phyloP scores from a whole-genome alignment of 1,140 invertebrate genomes.

The Hirudo medicinalis region DNA sequence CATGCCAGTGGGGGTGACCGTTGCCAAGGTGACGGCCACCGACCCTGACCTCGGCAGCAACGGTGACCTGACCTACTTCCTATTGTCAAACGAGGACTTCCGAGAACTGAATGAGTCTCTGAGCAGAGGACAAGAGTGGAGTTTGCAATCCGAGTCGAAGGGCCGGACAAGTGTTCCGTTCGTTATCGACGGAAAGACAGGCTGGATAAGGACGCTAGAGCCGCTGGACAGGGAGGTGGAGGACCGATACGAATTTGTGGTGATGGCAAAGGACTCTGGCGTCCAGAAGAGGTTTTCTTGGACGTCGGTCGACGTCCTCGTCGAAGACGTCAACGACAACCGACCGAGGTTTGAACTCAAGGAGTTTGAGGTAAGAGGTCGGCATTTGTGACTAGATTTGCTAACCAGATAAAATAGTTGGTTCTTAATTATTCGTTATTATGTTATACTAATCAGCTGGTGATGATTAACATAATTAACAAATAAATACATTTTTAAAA shows the following conservation, averaged over 20 bases:
- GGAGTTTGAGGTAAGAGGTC: too few relatives aligned
- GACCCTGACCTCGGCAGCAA: background rate
- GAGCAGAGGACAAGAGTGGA: constrained; percentile 5
- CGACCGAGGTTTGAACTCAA: background rate
- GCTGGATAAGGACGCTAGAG: constrained; percentile 1
- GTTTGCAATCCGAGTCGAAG: background rate
- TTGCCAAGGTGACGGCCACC: background rate
- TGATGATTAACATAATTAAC: too few relatives aligned
- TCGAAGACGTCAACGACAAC: background rate
- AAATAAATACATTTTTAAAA: too few relatives aligned
- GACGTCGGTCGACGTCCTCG: background rate
- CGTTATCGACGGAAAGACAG: constrained; percentile 1
- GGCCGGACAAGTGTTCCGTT: background rate
- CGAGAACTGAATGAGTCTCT: background rate
- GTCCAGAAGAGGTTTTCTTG: background rate
- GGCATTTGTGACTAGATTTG: too few relatives aligned
- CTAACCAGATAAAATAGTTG: too few relatives aligned
- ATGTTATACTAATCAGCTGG: too few relatives aligned
- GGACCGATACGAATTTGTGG: constrained; percentile 9
- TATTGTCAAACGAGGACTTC: too few relatives aligned
- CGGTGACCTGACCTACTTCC: background rate
- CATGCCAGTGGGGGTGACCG: constrained; percentile 50
- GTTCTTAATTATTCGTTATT: too few relatives aligned
- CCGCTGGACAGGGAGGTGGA: constrained; percentile 9
- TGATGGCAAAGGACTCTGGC: background rate